A percentile compares a stretch with the other conserved stretches of the same genome.
Conservation (phyloP, 2,797 vertebrate species). For the Pseudomugil gertrudae region DNA sequence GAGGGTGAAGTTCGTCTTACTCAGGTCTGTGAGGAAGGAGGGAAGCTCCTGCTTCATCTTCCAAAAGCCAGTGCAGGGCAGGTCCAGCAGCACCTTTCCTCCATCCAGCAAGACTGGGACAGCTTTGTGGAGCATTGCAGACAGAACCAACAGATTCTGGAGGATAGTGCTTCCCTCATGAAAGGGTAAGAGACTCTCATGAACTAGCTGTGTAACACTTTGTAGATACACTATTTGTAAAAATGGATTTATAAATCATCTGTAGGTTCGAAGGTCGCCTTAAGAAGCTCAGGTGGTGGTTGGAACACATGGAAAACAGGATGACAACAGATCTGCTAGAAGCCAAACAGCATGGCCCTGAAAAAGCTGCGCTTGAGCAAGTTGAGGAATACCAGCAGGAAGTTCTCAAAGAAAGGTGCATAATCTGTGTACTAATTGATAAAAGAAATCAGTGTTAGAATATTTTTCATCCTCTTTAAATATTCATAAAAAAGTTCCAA, state of each 20-base stretch:
- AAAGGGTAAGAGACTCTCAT: constrained; percentile 71
- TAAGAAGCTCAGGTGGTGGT: constrained; percentile 90
- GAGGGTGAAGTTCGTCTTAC: constrained; percentile 90
- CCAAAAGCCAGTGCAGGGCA: constrained; percentile 87
- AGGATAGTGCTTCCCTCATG: constrained; percentile 87
- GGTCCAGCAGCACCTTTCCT: constrained; percentile 91
- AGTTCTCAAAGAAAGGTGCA: constrained; percentile 89
- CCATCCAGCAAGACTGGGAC: constrained; percentile 92
- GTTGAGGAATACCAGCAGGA: constrained; percentile 93
- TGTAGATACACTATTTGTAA: neutral
- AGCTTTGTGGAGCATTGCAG: constrained; percentile 89
- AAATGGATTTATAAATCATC: constrained; percentile 50
- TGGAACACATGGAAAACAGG: constrained; percentile 90
- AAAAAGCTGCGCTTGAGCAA: constrained; percentile 89
- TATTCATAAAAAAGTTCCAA: neutral
- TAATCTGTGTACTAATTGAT: neutral
- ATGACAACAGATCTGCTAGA: constrained; percentile 88
- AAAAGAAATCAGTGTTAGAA: neutral
- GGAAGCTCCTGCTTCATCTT: constrained; percentile 89
- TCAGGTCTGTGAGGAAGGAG: constrained; percentile 89
- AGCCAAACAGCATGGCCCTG: constrained; percentile 85
- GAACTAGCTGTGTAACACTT: neutral
- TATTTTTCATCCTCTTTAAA: neutral
- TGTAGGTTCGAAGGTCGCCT: constrained; percentile 90
- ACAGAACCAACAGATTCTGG: constrained; percentile 89